Conservation (phyloP, 2,888 invertebrate genomes). For the Brenthis hecate region DNA sequence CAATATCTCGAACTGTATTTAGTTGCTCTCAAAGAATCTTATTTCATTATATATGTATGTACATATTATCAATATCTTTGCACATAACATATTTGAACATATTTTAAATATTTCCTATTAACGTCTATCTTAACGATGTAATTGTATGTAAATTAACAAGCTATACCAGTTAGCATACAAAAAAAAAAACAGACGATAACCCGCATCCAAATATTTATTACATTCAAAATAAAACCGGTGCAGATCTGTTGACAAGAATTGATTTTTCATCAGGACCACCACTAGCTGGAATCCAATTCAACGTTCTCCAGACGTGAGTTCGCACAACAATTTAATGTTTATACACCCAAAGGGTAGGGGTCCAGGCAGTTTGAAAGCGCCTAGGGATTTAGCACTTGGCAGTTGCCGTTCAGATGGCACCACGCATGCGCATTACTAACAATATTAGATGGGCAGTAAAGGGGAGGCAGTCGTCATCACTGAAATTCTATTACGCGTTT, state of each 20-base stretch:
- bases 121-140: too few species aligned
- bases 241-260: not conserved
- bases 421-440: conserved; percentile 73
- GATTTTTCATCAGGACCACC: conserved; percentile 3
- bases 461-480: conserved; percentile 63
- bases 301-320: conserved; percentile 20
- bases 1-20: not conserved
- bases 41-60: too few species aligned
- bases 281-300: conserved; percentile 8
- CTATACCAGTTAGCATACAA: too few species aligned
- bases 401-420: conserved; percentile 51
- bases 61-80: too few species aligned
- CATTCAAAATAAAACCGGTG: not conserved
- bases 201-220: too few species aligned
- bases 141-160: too few species aligned
- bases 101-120: too few species aligned
- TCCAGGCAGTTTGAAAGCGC: conserved; percentile 31
- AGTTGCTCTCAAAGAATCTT: not conserved
- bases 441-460: conserved; percentile 71
- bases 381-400: conserved; percentile 42
- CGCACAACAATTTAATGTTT: conserved; percentile 22
- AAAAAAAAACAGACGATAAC: too few species aligned
- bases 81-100: too few species aligned
- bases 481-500: conserved; percentile 80
- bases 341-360: conserved; percentile 35